Evolutionary conservation across 2,888 invertebrate species (phyloP).

Genomic region (Drosophila tanythrix): DNA sequence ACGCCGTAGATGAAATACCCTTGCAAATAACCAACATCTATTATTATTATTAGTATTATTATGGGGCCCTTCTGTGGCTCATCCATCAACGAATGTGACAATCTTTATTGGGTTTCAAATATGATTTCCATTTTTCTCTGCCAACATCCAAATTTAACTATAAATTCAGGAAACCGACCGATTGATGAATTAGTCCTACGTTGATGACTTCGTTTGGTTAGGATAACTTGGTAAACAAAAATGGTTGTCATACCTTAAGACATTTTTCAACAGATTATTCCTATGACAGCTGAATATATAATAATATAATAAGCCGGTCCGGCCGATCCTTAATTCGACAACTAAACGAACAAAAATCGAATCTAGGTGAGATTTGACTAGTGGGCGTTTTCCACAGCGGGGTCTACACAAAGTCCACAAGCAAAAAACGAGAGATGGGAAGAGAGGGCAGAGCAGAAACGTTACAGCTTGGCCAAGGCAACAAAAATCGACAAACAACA

Average conservation of each 20-base stretch:
- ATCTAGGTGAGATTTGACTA: slow-evolving; percentile 54
- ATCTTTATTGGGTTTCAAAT: background rate
- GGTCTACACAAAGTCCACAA: background rate
- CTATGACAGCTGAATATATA: background rate
- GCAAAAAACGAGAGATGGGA: background rate
- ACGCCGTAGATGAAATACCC: background rate
- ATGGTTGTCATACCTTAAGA: no score
- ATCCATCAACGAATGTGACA: background rate
- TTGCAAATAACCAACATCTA: background rate
- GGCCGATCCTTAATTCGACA: no score
- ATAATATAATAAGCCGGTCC: background rate
- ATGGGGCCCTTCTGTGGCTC: no score
- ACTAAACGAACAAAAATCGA: no score
- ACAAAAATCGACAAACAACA: background rate
- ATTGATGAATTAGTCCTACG: background rate
- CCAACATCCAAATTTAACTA: background rate
- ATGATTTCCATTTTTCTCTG: background rate
- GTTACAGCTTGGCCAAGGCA: slow-evolving; percentile 26
- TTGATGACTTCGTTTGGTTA: background rate
- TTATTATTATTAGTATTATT: background rate
- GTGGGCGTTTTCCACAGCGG: slow-evolving; percentile 19
- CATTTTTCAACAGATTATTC: background rate
- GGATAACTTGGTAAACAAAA: background rate
- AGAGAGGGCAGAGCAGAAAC: background rate
- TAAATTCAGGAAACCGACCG: background rate